phyloP scores from a whole-genome alignment of 2,888 invertebrate species.

The Stegophylla sp. region DNA sequence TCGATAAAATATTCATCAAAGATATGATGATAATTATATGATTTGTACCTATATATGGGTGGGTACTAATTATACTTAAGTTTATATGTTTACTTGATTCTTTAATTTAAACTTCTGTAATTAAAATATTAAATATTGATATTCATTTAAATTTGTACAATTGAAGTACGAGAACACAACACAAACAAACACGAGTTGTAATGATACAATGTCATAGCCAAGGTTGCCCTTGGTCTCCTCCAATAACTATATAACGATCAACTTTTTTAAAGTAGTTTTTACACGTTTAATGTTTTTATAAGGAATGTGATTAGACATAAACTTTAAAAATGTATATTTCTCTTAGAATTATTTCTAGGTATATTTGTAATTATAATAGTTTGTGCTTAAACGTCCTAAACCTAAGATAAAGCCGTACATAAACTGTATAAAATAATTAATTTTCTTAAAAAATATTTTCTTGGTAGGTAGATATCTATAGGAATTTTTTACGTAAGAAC shows the following conservation, averaged over 20 bases:
- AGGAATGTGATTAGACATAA: constrained; percentile 27
- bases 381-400: too few species aligned
- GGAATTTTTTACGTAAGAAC: too few species aligned
- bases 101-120: constrained; percentile 28
- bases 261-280: constrained; percentile 44
- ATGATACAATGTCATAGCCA: constrained; percentile 59
- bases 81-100: neutral
- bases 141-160: constrained; percentile 50
- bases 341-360: neutral
- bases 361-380: neutral
- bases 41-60: neutral
- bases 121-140: constrained; percentile 40
- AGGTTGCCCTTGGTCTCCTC: constrained; percentile 58
- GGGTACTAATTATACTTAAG: neutral
- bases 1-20: too few species aligned
- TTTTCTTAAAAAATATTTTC: too few species aligned
- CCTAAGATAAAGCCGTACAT: too few species aligned
- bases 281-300: constrained; percentile 35
- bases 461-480: too few species aligned
- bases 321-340: constrained; percentile 3
- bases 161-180: constrained; percentile 39
- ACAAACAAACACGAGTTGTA: constrained; percentile 52
- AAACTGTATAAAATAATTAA: too few species aligned
- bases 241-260: constrained; percentile 48
- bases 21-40: too few species aligned